A percentile compares a stretch with the other conserved stretches of the same genome.
Conservation (phyloP, 2,797 vertebrate genomes). For the Chiroxiphia lanceolata region DNA sequence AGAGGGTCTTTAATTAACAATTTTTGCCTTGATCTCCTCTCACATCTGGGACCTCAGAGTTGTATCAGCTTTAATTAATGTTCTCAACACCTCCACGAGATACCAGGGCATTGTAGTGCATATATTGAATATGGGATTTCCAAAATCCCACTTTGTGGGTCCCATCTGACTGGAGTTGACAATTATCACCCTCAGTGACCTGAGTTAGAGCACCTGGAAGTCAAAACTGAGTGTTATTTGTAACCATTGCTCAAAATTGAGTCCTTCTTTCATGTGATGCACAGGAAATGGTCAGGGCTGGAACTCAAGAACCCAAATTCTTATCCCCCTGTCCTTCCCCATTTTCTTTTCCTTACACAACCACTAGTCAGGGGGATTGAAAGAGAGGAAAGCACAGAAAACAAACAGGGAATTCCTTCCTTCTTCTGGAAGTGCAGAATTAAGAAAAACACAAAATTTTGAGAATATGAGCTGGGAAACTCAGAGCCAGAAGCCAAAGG, state of each 20-base stretch:
- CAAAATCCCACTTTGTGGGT: not conserved
- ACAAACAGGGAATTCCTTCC: not conserved
- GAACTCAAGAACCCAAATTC: not conserved
- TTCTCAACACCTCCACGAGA: not conserved
- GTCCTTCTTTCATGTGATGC: not conserved
- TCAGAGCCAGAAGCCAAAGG: not conserved
- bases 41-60: not conserved
- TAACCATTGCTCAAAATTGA: not conserved
- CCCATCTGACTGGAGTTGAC: not conserved
- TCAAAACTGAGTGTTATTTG: not conserved
- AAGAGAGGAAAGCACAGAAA: not conserved
- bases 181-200: not conserved
- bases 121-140: slow-evolving; percentile 19
- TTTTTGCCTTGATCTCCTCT: not conserved
- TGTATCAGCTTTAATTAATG: slow-evolving; percentile 40
- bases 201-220: not conserved
- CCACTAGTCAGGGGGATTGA: not conserved
- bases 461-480: not conserved
- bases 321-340: not conserved
- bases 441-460: not conserved
- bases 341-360: not conserved
- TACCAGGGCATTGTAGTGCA: not conserved
- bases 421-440: not conserved
- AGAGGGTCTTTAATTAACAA: slow-evolving; percentile 2
- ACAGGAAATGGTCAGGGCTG: not conserved